Conservation (phyloP, 2,888 invertebrate genomes). For the Andrena flavipes region DNA sequence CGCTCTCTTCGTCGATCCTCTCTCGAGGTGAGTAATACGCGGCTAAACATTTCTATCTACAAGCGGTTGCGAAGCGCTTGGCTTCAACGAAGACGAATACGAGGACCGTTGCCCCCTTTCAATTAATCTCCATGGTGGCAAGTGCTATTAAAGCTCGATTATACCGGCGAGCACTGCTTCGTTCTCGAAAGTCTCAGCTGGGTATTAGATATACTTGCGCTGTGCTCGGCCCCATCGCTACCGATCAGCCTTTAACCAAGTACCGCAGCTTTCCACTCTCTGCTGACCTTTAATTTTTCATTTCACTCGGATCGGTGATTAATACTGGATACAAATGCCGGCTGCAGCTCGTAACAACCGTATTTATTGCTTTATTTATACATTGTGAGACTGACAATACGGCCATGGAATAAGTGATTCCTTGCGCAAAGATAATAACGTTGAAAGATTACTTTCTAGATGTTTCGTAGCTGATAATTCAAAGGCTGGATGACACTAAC, state of each 20-base stretch:
- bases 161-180: no score
- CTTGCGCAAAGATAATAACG: not conserved
- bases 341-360: slow-evolving; percentile 26
- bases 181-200: not conserved
- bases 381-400: not conserved
- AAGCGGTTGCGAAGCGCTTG: no score
- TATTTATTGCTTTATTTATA: slow-evolving; percentile 30
- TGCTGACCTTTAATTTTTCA: slow-evolving; percentile 45
- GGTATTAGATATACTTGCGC: not conserved
- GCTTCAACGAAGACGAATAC: no score
- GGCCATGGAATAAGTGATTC: slow-evolving; percentile 24
- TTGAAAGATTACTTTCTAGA: slow-evolving; percentile 26
- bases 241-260: slow-evolving; percentile 6
- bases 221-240: not conserved
- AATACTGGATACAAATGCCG: slow-evolving; percentile 22
- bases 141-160: no score
- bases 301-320: slow-evolving; percentile 15
- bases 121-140: no score
- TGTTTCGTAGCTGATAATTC: slow-evolving; percentile 19
- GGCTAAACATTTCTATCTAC: no score
- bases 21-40: slow-evolving; percentile 89
- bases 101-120: no score
- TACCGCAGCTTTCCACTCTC: slow-evolving; percentile 24
- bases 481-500: not conserved
- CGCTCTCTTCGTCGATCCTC: slow-evolving; percentile 94